Evolutionary conservation across 2,797 vertebrate species (phyloP), one percentile per base, ranked within the genome.

Genomic region (Cirrhinus mrigala): DNA sequence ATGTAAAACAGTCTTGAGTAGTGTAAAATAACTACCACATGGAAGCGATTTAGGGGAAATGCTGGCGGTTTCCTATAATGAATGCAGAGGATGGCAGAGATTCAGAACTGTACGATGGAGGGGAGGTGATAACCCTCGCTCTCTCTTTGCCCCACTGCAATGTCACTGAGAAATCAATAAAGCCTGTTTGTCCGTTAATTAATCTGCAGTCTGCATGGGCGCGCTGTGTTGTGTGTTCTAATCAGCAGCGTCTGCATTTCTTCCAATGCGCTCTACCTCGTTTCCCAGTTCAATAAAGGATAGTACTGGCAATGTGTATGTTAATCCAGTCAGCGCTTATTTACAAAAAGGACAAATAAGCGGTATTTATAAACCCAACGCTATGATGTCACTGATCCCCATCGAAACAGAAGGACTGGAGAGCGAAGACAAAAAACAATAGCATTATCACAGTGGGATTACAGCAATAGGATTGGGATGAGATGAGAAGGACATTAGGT

Each of bases 131-230:
- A 64, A 64, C 60, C 74, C 82, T 77, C 74, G 18, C 71, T 83
- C 81, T 50, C 70, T 33, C 6, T 33, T 33, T 62, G 48, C 27
- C 52, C 22, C 54, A 16, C 68, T 85, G 76, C 76, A 79, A 85
- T 79, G 76, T 85, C 83, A 80, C 54, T 62, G 66, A 50, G 54
- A 73, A 79, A 85, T 85, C 83, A 50, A 85, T 85, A 80, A 80
- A 85, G 69, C 66, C 54, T 79, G 76, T 85, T 85, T 85, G 83
- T 85, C 68, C 77, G 40, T 85, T 85, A 85, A 85, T 80, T 79
- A 85, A 85, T 85, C 83, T 85, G 66, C 76, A 37, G 66, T 87
- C 37, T 64, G 52, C 83, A 64, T 66, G 9, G 48, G 27, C 16
- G 18, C 79, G 11, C 78, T 64, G 66, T 74, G 74, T 46, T 79